Evolutionary conservation across 2,113 vertebrate species (phyloP).

Genomic region (Conger conger): DNA sequence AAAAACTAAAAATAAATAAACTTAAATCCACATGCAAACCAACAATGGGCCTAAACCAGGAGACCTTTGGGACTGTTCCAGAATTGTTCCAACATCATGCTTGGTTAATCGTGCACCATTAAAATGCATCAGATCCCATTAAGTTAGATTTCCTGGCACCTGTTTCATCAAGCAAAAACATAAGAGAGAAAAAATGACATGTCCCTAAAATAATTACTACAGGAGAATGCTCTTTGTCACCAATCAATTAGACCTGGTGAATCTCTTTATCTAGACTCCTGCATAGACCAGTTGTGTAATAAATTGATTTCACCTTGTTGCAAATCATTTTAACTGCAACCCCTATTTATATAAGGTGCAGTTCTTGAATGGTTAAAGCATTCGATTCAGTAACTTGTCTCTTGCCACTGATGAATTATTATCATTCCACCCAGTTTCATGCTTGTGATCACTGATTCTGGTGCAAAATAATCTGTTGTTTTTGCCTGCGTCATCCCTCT

Average conservation of each 20-base stretch:
- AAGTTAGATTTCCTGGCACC: neutral
- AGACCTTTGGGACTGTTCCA: neutral
- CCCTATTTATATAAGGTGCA: neutral
- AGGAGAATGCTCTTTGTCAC: neutral
- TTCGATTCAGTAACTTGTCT: neutral
- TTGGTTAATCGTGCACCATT: neutral
- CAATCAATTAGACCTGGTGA: neutral
- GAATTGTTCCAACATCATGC: neutral
- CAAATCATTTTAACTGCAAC: neutral
- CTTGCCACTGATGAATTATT: neutral
- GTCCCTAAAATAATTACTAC: neutral
- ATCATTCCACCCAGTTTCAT: neutral
- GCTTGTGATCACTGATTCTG: neutral
- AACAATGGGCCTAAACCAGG: too few relatives aligned
- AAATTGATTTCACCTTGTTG: neutral
- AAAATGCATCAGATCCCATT: conserved; percentile 10
- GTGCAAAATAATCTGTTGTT: neutral
- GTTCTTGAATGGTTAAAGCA: neutral
- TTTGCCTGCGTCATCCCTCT: neutral
- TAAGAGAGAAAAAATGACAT: neutral
- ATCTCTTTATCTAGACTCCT: neutral
- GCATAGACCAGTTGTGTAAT: neutral
- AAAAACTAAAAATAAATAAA: too few relatives aligned
- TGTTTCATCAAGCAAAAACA: neutral
- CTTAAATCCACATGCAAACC: too few relatives aligned